Evolutionary conservation across 2,113 vertebrate species (phyloP), one percentile per base, ranked within the genome.

Genomic region (Hippocampus barbouri): DNA sequence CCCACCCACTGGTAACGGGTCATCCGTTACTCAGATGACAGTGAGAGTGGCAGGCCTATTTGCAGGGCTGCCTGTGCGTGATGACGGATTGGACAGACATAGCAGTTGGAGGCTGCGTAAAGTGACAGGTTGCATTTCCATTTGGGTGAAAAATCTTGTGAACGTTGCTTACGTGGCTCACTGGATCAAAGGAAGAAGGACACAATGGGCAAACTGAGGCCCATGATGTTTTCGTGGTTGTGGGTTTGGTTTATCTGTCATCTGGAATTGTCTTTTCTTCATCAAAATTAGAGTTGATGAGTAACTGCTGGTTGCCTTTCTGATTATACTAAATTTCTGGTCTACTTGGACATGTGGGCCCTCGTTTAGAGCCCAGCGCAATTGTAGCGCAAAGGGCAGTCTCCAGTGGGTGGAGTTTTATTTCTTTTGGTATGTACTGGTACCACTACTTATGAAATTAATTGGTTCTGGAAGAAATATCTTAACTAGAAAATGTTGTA

Each of bases 21-120:
- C 90, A 93, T 93, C 85, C 81, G 89, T 93, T 92, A 91, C 87
- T 77, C 79, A 84, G 86, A 89, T 89, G 91, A 92, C 92, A 90
- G 91, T 87, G 80, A 89, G 89, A 91, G 89, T 92, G 92, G 89
- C 92, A 93, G 91, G 86, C 91, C 92, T 91, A 93, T 93, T 93
- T 93, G 88, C 76, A 83, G 75, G 81, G 85, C 84, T 70, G 85
- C 85, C 76, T 81, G 89, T 83, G 65, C 74, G 66, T 78, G 66
- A 67, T 93, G 92, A 93, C 82, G 81, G 89, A 93, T 92, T 90
- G 85, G 92, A 92, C 87, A 89, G 89, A 86, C 84, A 71, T 84
- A 91, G 88, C 82, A 74, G 82, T 90, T 84, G 84, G 90, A 88
- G 87, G 86, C 88, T 88, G 89, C 84, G 81, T 87, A 75, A 86